Evolutionary conservation across 2,113 vertebrate genomes (phyloP).

Genomic region (Nibea coibor): DNA sequence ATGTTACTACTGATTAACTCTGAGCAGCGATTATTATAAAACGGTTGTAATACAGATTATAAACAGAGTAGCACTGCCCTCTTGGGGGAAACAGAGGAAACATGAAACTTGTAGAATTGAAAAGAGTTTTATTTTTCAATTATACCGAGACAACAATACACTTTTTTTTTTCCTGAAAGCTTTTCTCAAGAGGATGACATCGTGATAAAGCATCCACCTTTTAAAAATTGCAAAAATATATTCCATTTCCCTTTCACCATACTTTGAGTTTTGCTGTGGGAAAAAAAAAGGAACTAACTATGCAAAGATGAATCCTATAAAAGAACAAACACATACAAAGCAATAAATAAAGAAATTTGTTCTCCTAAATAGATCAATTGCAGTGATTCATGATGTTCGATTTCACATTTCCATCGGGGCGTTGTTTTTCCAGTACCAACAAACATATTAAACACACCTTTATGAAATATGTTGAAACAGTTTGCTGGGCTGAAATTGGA

Average conservation of each 20-base stretch:
- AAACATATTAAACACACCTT: slow-evolving; percentile 23
- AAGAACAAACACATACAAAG: slow-evolving; percentile 55
- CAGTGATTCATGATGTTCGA: slow-evolving; percentile 42
- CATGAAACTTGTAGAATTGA: slow-evolving; percentile 34
- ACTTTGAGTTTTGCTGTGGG: slow-evolving; percentile 57
- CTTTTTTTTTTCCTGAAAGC: slow-evolving; percentile 63
- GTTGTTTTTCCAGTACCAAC: slow-evolving; percentile 57
- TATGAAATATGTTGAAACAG: slow-evolving; percentile 11
- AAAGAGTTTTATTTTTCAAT: slow-evolving; percentile 72
- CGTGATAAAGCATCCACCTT: slow-evolving; percentile 60
- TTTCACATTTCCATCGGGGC: slow-evolving; percentile 68
- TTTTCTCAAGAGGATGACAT: slow-evolving; percentile 61
- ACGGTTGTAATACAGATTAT: neutral
- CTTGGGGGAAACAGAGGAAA: slow-evolving; percentile 52
- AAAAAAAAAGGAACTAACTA: slow-evolving; percentile 52
- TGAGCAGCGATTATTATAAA: neutral
- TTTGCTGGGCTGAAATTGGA: slow-evolving; percentile 24
- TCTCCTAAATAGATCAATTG: slow-evolving; percentile 54
- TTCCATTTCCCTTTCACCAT: slow-evolving; percentile 72
- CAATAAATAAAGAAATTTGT: slow-evolving; percentile 71
- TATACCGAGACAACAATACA: slow-evolving; percentile 67
- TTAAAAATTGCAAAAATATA: slow-evolving; percentile 76
- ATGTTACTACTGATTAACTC: neutral
- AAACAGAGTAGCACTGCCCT: slow-evolving; percentile 37
- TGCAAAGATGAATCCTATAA: slow-evolving; percentile 54